Conservation (phyloP, 2,888 invertebrate genomes). For the Ptychoptera contaminata region DNA sequence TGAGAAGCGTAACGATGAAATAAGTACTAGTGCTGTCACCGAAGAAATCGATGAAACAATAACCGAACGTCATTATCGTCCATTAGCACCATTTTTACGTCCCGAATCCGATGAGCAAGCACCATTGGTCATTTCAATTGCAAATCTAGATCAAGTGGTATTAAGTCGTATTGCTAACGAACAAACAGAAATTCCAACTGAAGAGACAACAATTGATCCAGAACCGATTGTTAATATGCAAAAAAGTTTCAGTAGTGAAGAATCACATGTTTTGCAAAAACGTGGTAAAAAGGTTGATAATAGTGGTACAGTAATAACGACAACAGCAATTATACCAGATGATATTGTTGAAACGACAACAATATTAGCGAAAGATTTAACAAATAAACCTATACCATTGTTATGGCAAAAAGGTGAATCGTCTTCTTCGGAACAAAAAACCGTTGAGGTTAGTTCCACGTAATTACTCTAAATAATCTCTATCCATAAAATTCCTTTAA, state of each 20-base stretch:
- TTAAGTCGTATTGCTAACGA: neutral
- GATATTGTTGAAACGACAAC: conserved; percentile 17
- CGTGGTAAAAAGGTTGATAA: too few relatives aligned
- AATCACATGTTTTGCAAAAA: conserved; percentile 7
- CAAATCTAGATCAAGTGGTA: conserved; percentile 3
- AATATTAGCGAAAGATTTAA: conserved; percentile 24
- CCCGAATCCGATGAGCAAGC: conserved; percentile 2
- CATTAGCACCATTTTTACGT: neutral
- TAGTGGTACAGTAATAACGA: conserved; percentile 16
- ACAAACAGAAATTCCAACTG: too few relatives aligned
- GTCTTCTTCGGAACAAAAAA: too few relatives aligned
- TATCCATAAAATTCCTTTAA: too few relatives aligned
- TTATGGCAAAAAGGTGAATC: too few relatives aligned
- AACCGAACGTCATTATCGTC: neutral
- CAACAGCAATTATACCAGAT: conserved; percentile 27
- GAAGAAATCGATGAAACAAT: too few relatives aligned
- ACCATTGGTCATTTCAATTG: conserved; percentile 2
- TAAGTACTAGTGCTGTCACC: too few relatives aligned
- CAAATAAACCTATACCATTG: conserved; percentile 21
- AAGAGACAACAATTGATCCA: too few relatives aligned
- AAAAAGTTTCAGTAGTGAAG: conserved; percentile 25
- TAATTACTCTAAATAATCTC: too few relatives aligned
- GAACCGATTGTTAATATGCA: conserved; percentile 16
- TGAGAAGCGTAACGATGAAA: conserved; percentile 2
- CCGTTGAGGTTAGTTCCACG: too few relatives aligned